Conservation (phyloP, 2,797 vertebrate species). For the Halcyon leucocephala region DNA sequence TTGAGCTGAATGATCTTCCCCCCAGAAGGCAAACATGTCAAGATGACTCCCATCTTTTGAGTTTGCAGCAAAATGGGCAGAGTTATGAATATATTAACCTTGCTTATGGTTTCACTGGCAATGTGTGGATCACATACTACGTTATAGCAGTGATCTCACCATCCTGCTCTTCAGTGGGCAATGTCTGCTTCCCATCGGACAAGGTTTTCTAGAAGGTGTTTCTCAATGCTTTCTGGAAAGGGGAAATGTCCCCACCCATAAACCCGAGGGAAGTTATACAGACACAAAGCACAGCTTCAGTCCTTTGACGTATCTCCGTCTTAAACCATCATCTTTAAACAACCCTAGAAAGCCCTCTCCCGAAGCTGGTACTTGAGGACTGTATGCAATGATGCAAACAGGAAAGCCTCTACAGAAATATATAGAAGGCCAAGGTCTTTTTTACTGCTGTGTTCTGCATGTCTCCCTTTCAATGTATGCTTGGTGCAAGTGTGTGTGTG, state of each 20-base stretch:
- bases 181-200: neutral
- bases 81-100: neutral
- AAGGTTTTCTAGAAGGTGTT: neutral
- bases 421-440: neutral
- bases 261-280: neutral
- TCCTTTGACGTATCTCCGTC: neutral
- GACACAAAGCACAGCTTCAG: neutral
- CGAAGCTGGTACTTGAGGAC: neutral
- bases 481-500: fast-evolving
- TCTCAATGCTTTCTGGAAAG: neutral
- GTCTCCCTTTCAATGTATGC: neutral
- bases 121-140: neutral
- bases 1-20: neutral
- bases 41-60: neutral
- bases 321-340: neutral
- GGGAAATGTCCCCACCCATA: too few species aligned
- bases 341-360: neutral
- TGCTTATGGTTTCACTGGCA: neutral
- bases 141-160: neutral
- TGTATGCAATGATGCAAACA: neutral
- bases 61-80: neutral
- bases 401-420: neutral
- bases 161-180: neutral
- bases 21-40: neutral
- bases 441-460: neutral